Evolutionary conservation across 2,888 invertebrate genomes (phyloP), one percentile per base, ranked within the genome.

Genomic region (Melipona beecheii): DNA sequence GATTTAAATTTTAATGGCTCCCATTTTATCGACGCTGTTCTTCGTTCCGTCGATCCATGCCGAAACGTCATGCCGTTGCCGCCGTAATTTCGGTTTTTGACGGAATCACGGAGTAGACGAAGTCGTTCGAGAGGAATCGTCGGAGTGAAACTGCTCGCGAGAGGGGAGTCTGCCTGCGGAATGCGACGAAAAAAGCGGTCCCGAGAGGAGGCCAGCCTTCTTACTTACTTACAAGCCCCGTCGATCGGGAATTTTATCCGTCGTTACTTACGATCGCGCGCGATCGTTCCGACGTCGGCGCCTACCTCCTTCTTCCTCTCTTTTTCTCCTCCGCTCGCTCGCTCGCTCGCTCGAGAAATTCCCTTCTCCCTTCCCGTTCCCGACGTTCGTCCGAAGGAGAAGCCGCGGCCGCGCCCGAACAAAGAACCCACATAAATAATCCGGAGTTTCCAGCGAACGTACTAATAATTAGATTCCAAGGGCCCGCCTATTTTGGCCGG

Each of bases 381-480:
- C 56, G 65, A n/a, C 68, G 66, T 49, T 36, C 65, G 68, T 43
- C 49, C 27, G 36, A 70, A 56, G 43, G 75, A 80, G 84, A 74
- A 58, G 78, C 77, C 77, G 85, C 77, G 62, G 43, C 65, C 60
- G 75, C 68, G 71, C 66, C 58, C 81, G 88, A 90, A 92, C 92
- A 91, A 92, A 91, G 91, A 86, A 88, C 78, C 70, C 78, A 85
- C 90, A 92, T 91, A 91, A 92, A 92, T 92, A 91, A 91, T 91
- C 88, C 80, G 69, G 84, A 89, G 88, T 91, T 91, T 90, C 86
- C 84, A 86, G 81, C 84, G 83, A 86, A 80, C 86, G 84, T 87
- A 87, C 88, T 86, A 90, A 91, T 92, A 92, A 92, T 92, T 92
- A 92, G 91, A 92, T 92, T 92, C 89, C 87, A 89, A 87, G 85